Evolutionary conservation across 2,113 vertebrate species (phyloP), one percentile per base, ranked within the genome.

Genomic region (Chunga burmeisteri): DNA sequence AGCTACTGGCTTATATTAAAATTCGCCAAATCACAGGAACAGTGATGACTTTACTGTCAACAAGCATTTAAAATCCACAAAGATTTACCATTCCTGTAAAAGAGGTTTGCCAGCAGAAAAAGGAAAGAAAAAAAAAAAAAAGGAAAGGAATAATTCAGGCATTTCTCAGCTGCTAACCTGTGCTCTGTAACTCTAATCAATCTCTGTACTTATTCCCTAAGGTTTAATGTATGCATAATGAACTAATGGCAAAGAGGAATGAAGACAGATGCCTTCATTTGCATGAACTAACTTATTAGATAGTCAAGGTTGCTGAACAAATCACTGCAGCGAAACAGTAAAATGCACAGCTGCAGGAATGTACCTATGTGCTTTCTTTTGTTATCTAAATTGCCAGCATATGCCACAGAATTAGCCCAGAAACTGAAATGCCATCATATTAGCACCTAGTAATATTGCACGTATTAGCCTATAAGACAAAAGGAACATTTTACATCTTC

Each of bases 191-290:
- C 84, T 89, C 74, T 81, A 91, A 97, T 96, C 93, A 96, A 96
- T 97, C 96, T 96, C 75, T 93, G 71, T 67, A 74, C 53, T 90
- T 92, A 85, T 53, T 90, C 94, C 89, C 87, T 91, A 65, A 94
- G 94, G 81, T 94, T 97, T 97, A 97, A 96, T 92, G 85, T 91
- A 95, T 97, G 73, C 91, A 94, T 93, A 97, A 97, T 93, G 93
- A 97, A 93, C 73, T 90, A 91, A 97, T 70, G 75, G 91, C 61
- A 94, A 95, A 94, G 85, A 97, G 84, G 91, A 95, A 97, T 95
- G 90, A 96, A 97, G 96, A 98, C 81, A 94, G 92, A 98, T 96
- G 92, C 86, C 86, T 96, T 97, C 61, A 96, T 97, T 97, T 97
- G 81, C 95, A 96, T 91, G 63, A 93, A 85, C 82, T 96, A 94